Conservation (phyloP, 2,113 vertebrate species). For the Eubucco bourcierii region DNA sequence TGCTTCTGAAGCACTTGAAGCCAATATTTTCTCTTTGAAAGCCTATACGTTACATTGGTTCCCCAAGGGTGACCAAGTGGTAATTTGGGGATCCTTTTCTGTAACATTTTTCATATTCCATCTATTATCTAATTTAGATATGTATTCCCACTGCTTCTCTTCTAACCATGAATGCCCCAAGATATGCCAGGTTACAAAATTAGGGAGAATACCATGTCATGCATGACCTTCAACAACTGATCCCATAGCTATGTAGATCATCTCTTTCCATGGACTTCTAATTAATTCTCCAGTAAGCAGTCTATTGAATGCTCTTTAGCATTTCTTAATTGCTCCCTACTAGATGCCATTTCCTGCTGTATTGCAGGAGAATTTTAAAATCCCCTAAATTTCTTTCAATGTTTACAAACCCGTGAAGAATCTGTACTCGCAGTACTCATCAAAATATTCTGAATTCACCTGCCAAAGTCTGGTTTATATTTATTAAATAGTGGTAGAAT, state of each 20-base stretch:
- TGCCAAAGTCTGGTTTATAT: background rate
- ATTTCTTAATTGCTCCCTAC: background rate
- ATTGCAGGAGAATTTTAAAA: background rate
- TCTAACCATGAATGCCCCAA: background rate
- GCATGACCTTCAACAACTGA: background rate
- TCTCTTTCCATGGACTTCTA: background rate
- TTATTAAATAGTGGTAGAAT: background rate
- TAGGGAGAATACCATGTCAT: background rate
- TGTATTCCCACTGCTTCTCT: background rate
- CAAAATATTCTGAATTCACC: background rate
- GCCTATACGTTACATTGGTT: background rate
- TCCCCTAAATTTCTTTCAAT: background rate
- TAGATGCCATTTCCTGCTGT: background rate
- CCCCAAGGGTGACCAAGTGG: background rate
- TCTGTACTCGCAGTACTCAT: background rate
- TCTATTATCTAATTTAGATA: background rate
- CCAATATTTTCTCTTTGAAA: background rate
- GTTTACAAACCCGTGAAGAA: background rate
- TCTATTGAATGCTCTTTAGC: background rate
- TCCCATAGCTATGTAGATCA: background rate
- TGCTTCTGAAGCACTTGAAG: background rate
- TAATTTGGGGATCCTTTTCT: background rate
- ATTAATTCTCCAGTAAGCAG: background rate
- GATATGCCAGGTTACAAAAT: background rate
- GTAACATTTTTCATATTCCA: background rate